phyloP scores from a whole-genome alignment of 2,113 vertebrate species.

The Dipodomys stephensi region DNA sequence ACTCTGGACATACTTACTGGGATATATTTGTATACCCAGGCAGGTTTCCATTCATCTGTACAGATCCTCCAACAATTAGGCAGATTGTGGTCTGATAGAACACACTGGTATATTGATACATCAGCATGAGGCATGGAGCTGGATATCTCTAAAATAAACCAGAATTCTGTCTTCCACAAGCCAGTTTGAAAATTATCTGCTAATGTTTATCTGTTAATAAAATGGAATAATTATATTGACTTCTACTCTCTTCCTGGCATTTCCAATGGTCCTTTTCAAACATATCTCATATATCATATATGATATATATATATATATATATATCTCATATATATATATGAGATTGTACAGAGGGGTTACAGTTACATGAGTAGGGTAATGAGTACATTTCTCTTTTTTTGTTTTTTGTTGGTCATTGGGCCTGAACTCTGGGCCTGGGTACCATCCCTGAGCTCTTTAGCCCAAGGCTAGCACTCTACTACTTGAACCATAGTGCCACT shows the following conservation, averaged over 20 bases:
- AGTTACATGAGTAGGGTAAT: too few species aligned
- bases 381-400: too few species aligned
- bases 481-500: too few species aligned
- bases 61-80: background rate
- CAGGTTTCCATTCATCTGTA: background rate
- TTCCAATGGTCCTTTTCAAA: slow-evolving; percentile 43
- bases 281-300: background rate
- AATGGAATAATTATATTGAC: slow-evolving; percentile 57
- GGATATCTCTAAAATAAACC: slow-evolving; percentile 54
- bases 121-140: background rate
- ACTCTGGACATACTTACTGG: too few species aligned
- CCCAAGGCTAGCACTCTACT: too few species aligned
- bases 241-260: slow-evolving; percentile 50
- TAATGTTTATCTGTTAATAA: slow-evolving; percentile 64
- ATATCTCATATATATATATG: too few species aligned
- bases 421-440: too few species aligned
- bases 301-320: too few species aligned
- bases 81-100: slow-evolving; percentile 35
- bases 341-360: too few species aligned
- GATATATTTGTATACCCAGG: background rate
- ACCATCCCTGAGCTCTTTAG: too few species aligned
- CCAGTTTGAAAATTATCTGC: slow-evolving; percentile 34
- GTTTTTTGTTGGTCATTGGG: too few species aligned
- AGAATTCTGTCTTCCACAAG: slow-evolving; percentile 56
- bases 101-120: slow-evolving; percentile 63